Base-by-base conservation (phyloP, 23 tunicate species). In the Aplidium turbinatum region DNA sequence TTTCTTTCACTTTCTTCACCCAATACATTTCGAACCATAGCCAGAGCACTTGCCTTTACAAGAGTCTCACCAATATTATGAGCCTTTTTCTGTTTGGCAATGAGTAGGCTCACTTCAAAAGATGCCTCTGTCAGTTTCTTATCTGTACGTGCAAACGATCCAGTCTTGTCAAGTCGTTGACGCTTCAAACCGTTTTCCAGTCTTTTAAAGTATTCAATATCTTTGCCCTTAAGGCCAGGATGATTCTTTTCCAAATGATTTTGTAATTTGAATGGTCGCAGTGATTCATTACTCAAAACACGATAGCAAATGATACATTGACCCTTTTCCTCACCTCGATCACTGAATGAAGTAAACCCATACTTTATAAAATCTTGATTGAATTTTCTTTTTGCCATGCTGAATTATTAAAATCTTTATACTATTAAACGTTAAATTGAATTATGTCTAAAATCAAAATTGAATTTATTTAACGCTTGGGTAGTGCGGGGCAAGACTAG, bases 131-230 rank as follows among this genome's bases (percentile, higher is more conserved):
- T 60, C 68, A 60, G 68, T 30, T 60, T 60, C 68, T 60, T 60
- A 27, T 60, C 68, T 28, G 68, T 60, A 60, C n/a, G 68, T 60
- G 38, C 35, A 60, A 60, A 60, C 36, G 68, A 60, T 60, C 72
- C 87, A 0, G 57, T 58, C 47, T 1, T 36, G 66, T 82, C 87
- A 72, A 82, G 80, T 58, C 80, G 45, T 70, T 80, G 85, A 36
- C 78, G 78, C 32, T 80, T 80, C 64, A 78, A 32, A 78, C 68
- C 68, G 68, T 60, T 60, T 60, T 60, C 36, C 36, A 60, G 36
- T 60, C 36, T 60, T 60, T 60, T 60, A 30, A 60, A 60, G 68
- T 60, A 30, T 60, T 60, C 68, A 60, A 60, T 60, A 60, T 60
- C 68, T 60, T 60, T 60, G 48, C 48, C 48, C 48, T 42, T 42